Base-by-base conservation (phyloP, 2,797 vertebrate species). In the Psittacula derbiana region DNA sequence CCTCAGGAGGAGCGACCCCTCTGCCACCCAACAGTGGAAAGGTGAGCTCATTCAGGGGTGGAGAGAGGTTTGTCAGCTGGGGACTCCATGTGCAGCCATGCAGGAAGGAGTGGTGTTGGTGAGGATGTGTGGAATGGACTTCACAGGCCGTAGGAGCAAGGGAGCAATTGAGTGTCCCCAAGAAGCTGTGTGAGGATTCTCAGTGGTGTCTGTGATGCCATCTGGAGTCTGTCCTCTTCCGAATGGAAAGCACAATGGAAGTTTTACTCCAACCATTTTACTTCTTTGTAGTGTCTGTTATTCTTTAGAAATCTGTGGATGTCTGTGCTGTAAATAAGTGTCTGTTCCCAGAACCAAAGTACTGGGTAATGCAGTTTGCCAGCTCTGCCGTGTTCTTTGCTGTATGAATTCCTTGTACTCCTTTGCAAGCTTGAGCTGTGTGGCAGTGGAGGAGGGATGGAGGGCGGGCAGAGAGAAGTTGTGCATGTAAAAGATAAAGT, bases 1-100 rank as follows among this genome's bases (percentile, higher is more conserved):
- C 99, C 99, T 90, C 99, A 99, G 97, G 99, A 99, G 74, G 99
- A 99, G 89, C 97, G 99, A 89, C 99, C 99, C 47, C 98, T 99
- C 91, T 99, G 99, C 98, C 99, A 99, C 86, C 98, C 99, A 4
- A 99, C 99, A 8, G 99, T 99, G 91, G 99, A 99, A 97, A 99
- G 99, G 99, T 99, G 97, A 95, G 98, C 41, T n/a, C 0, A 2
- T 31, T 61, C 43, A 4, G 28, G 38, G 13, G 31, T 0, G 7
- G 24, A 6, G 47, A n/a, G 73, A 40, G 41, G 3, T 49, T 46
- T 86, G 21, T n/a, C 69, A 41, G 44, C n/a, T 57, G 64, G 47
- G 61, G 46, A 1, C 17, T 38, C 0, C 0, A 14, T 31, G 36
- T 16, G 13, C 43, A 52, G 50, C 50, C 50, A 18, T 52, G 28